Percentiles rank a stretch among this genome's conserved stretches.
Evolutionary conservation across 30 jellyfish, hydroid and myxozoan genomes (phyloP).

Genomic region (Chrysaora quinquecirrha): DNA sequence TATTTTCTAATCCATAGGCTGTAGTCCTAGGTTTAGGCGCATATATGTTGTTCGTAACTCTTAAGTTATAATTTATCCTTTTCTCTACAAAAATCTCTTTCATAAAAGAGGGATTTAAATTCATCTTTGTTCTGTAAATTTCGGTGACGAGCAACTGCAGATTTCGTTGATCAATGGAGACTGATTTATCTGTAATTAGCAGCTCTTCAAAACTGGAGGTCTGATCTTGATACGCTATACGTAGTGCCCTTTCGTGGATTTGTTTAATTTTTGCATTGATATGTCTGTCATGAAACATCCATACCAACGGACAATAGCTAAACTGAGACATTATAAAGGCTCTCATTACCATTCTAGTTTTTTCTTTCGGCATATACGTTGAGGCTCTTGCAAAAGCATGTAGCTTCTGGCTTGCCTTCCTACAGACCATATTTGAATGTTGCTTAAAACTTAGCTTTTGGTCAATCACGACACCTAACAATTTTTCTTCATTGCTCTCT

Average conservation of each 20-base stretch:
- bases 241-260: conserved; percentile 25
- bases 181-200: not conserved
- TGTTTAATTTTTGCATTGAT: conserved; percentile 15
- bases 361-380: conserved; percentile 42
- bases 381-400: conserved; percentile 60
- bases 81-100: conserved; percentile 28
- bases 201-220: conserved; percentile 35
- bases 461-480: conserved; percentile 37
- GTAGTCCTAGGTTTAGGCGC: conserved; percentile 56
- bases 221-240: conserved; percentile 31
- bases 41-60: conserved; percentile 43
- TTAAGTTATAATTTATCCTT: conserved; percentile 24
- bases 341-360: conserved; percentile 43
- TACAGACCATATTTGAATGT: conserved; percentile 29
- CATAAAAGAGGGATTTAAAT: conserved; percentile 39
- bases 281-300: conserved; percentile 54
- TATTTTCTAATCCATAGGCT: conserved; percentile 36
- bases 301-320: conserved; percentile 21
- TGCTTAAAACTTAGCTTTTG: conserved; percentile 51
- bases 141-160: conserved; percentile 3
- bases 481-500: conserved; percentile 32
- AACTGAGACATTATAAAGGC: conserved; percentile 43
- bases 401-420: conserved; percentile 55
- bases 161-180: conserved; percentile 10
- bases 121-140: conserved; percentile 16